Conservation (phyloP, 2,797 vertebrate genomes). For the Megalops cyprinoides region DNA sequence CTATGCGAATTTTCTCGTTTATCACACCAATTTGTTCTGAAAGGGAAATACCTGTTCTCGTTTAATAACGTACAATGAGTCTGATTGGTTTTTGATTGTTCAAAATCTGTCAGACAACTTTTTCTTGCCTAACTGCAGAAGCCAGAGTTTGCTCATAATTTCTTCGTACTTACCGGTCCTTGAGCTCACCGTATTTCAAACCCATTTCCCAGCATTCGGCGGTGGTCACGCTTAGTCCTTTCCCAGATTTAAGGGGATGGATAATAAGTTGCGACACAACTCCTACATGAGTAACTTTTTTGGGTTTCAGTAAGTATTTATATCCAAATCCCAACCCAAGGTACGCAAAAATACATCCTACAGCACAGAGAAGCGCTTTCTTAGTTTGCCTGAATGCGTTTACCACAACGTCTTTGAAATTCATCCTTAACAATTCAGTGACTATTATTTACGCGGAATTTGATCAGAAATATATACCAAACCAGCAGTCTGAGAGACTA, state of each 20-base stretch:
- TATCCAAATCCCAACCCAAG: conserved; percentile 59
- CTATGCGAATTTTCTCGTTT: no score
- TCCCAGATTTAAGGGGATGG: conserved; percentile 89
- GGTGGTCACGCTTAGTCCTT: conserved; percentile 67
- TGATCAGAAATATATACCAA: no score
- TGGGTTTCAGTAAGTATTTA: conserved; percentile 60
- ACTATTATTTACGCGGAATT: no score
- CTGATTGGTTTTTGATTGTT: no score
- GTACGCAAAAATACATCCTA: conserved; percentile 56
- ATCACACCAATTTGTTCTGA: no score
- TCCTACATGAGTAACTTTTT: conserved; percentile 72
- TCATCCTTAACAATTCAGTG: no score
- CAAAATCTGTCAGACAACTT: no score
- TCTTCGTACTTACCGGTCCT: conserved; percentile 80
- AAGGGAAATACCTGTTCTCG: no score
- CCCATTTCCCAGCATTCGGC: conserved; percentile 78
- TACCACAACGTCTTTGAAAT: conserved; percentile 8
- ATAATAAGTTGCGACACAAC: conserved; percentile 81
- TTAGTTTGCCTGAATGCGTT: conserved; percentile 42
- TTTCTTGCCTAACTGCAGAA: neutral
- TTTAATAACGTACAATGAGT: no score
- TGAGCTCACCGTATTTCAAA: conserved; percentile 77
- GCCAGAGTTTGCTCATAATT: neutral
- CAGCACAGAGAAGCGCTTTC: conserved; percentile 45
- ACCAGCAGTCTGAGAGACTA: no score